Evolutionary conservation across 64 coral and sea anemone species (phyloP).

Genomic region (Platygyra sinensis): DNA sequence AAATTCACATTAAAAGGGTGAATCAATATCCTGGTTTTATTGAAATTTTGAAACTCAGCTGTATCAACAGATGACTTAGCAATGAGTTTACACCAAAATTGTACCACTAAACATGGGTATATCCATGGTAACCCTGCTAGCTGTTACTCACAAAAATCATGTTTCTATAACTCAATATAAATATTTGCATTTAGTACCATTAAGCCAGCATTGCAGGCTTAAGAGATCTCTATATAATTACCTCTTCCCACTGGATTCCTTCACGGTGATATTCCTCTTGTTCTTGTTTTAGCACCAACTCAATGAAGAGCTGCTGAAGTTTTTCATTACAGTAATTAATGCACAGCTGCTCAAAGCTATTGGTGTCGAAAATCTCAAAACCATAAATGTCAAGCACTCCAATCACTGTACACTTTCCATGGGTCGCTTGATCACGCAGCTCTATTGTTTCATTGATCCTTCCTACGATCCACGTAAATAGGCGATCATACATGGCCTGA

Average conservation of each 20-base stretch:
- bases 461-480: conserved; percentile 96
- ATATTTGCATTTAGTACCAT: too few relatives aligned
- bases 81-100: too few relatives aligned
- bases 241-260: conserved; percentile 98
- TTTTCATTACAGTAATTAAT: conserved; percentile 99
- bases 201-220: background rate
- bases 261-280: conserved; percentile 95
- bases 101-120: too few relatives aligned
- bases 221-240: background rate
- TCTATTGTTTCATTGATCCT: conserved; percentile 88
- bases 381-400: conserved; percentile 99
- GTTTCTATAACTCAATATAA: too few relatives aligned
- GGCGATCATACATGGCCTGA: conserved; percentile 94
- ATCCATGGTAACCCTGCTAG: too few relatives aligned
- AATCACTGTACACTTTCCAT: conserved; percentile 95
- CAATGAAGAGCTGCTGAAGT: conserved; percentile 97
- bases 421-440: conserved; percentile 62
- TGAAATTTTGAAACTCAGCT: too few relatives aligned
- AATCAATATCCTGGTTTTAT: too few relatives aligned
- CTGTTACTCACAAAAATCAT: too few relatives aligned
- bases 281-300: conserved; percentile 93
- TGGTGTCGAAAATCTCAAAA: conserved; percentile 93
- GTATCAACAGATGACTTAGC: too few relatives aligned
- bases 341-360: conserved; percentile 95
- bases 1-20: background rate